Base-by-base conservation (phyloP, 2,888 invertebrate species). In the Leucania comma region DNA sequence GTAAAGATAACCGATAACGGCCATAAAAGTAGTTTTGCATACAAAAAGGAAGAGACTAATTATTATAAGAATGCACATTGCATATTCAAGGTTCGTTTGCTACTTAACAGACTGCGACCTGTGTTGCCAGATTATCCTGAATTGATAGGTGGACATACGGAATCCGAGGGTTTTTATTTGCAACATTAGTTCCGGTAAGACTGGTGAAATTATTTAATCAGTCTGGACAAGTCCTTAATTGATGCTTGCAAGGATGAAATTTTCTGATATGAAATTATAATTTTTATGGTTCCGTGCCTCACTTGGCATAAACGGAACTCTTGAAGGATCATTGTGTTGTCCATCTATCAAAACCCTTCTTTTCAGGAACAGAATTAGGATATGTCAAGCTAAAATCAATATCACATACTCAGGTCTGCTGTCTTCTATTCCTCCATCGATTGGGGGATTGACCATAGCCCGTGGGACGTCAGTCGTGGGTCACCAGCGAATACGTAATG, bases 21-120 rank as follows among this genome's bases (percentile, higher is more conserved):
- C 56, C 46, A 72, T 72, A 59, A 77, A 61, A 58, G 46, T 69
- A 75, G 78, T 81, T 83, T 81, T 48, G 59, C 74, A 64, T 74
- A 59, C 50, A 64, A 66, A 82, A 81, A 51, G 83, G 85, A 81
- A 81, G 68, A 69, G n/a, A 20, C 50, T 76, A 86, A 86, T 84
- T 85, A 82, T n/a, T 66, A 63, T 70, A 78, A 80, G 50, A 51
- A 68, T 75, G 73, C 63, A 72, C 70, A 80, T 74, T 63, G 71
- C 62, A 68, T 53, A 75, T 81, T 74, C 72, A 75, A 82, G 81
- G 81, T 62, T 74, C 80, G 82, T 72, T 81, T 63, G n/a, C 17
- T 71, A 68, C 72, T 72, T 66, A 76, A 61, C 75, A 69, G 73
- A 71, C 67, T 78, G 75, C 61, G 72, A 80, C 80, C 60, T 63